Base-by-base conservation (phyloP, 2,113 vertebrate genomes). In the Rhodinocichla rosea region DNA sequence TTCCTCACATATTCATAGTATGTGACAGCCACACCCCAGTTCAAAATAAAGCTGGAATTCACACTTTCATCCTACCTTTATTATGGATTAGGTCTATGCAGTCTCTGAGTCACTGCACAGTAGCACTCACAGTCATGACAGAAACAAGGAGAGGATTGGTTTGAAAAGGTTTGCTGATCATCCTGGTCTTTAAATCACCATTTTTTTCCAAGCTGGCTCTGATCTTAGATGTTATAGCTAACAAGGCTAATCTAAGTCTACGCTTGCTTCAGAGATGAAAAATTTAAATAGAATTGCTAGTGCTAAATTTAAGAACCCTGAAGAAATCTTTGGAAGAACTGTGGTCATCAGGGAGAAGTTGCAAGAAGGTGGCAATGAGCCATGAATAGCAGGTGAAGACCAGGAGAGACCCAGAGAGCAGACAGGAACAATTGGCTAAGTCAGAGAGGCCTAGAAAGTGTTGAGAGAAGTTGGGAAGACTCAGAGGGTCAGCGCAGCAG, bases 391-490 rank as follows among this genome's bases (percentile, higher is more conserved):
- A 96, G 92, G 90, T 97, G 92, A 96, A 92, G 83, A 95, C 16
- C 88, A 94, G 44, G 60, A 96, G 82, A 86, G 76, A 92, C 49
- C 49, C 39, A 4, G 4, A 84, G 65, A 96, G 90, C 80, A 96
- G 93, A 75, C 88, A 9, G 69, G 60, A 96, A 95, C 68, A 94
- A 93, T 6, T 94, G 79, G 68, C 86, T 33, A 83, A n/a, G 85
- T 42, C 76, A 84, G 60, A 85, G 74, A 92, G 52, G 73, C 76
- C 86, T 94, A 73, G 79, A 83, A 92, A 87, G 86, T 50, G 86
- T 73, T 93, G 90, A 94, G 92, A 96, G 92, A 96, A 95, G 76
- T 8, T 96, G 90, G 93, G 73, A 96, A 87, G 76, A 68, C 75
- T 93, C 55, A 40, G 64, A 86, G 64, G 47, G 67, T 83, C 84